Conservation (phyloP, 2,888 invertebrate genomes). For the Hydropsyche betteni region DNA sequence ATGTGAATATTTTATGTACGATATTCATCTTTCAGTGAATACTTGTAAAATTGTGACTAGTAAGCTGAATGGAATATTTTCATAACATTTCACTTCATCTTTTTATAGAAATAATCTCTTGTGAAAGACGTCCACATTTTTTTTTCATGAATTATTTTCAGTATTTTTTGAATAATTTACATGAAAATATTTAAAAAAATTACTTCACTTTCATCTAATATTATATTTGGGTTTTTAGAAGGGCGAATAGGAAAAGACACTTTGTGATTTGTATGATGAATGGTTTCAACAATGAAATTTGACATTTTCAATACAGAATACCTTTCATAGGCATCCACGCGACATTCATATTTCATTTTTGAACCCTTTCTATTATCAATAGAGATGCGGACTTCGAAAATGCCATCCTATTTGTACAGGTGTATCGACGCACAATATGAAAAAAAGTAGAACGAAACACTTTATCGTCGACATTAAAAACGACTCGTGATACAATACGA, state of each 20-base stretch:
- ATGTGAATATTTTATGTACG: no score
- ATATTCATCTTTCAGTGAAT: not conserved
- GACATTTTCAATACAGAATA: slow-evolving; percentile 23
- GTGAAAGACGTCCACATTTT: not conserved
- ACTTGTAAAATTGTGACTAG: not conserved
- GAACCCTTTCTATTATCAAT: slow-evolving; percentile 1
- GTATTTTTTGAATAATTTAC: not conserved
- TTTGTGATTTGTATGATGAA: slow-evolving; percentile 12
- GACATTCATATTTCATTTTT: slow-evolving; percentile 30
- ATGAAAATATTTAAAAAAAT: no score
- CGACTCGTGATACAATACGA: not conserved
- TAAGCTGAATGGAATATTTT: slow-evolving; percentile 7
- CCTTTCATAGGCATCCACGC: not conserved
- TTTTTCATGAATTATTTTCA: slow-evolving; percentile 1
- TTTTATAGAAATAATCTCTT: not conserved
- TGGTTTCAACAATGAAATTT: slow-evolving; percentile 1
- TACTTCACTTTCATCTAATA: no score
- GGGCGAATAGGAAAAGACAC: no score
- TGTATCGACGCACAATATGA: no score
- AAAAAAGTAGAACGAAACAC: not conserved
- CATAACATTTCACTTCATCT: slow-evolving; percentile 4
- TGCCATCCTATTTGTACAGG: slow-evolving; percentile 1
- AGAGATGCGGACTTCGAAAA: not conserved
- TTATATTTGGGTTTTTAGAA: no score
- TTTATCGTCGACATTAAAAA: not conserved